Conservation (phyloP, 2,888 invertebrate species). For the Eupithecia subfuscata region DNA sequence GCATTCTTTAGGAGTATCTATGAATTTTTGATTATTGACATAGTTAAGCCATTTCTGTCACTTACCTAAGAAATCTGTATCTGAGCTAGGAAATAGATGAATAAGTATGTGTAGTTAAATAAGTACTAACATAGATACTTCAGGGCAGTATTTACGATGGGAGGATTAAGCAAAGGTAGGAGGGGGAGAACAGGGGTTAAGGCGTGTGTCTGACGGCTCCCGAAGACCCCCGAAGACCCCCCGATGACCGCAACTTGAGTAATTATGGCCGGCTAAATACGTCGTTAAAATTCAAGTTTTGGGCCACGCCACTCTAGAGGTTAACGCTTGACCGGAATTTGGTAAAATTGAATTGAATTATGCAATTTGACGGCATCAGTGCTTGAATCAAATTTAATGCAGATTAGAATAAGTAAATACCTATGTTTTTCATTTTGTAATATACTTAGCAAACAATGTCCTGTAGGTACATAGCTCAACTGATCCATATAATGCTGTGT, state of each 20-base stretch:
- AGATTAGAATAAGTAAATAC: neutral
- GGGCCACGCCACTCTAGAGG: neutral
- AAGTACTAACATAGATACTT: neutral
- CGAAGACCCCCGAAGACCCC: constrained; percentile 51
- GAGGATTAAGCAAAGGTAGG: neutral
- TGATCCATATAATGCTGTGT: too few relatives aligned
- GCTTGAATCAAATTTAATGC: neutral
- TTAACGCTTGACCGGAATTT: neutral
- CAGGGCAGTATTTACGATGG: neutral
- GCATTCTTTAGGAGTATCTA: too few relatives aligned
- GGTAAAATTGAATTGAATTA: neutral
- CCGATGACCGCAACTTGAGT: constrained; percentile 55
- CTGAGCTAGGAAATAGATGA: neutral
- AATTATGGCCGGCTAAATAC: constrained; percentile 41
- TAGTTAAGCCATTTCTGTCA: neutral
- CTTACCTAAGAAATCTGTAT: neutral
- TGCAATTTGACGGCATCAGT: neutral
- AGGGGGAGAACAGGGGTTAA: neutral
- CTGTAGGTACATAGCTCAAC: too few relatives aligned
- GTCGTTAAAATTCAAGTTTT: constrained; percentile 39
- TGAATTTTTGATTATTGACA: neutral
- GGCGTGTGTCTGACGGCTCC: constrained; percentile 60
- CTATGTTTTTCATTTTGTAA: too few relatives aligned
- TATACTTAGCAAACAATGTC: too few relatives aligned
- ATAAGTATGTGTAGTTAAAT: too few relatives aligned